Evolutionary conservation across 1,140 invertebrate genomes (phyloP).

Genomic region (Drosophila parabipectinata): DNA sequence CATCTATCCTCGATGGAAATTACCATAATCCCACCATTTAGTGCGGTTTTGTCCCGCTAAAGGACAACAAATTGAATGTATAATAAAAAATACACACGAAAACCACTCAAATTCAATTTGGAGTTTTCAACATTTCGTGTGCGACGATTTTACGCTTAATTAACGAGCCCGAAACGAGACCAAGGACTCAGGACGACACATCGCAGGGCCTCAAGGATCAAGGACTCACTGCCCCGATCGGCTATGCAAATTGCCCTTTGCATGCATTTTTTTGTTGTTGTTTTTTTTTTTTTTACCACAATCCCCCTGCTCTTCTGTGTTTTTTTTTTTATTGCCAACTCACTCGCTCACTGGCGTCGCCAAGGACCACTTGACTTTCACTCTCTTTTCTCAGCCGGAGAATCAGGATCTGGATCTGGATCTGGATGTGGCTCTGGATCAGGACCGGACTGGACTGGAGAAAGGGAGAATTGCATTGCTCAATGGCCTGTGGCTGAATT

Average conservation of each 20-base stretch:
- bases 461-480: slow-evolving; percentile 15
- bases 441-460: not conserved
- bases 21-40: slow-evolving; percentile 73
- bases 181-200: slow-evolving; percentile 3
- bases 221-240: slow-evolving; percentile 11
- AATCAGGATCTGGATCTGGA: not conserved
- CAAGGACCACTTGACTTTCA: slow-evolving; percentile 76
- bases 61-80: slow-evolving; percentile 7
- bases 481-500: slow-evolving; percentile 20
- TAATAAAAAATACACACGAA: slow-evolving; percentile 30
- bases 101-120: slow-evolving; percentile 74
- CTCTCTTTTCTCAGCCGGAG: slow-evolving; percentile 33
- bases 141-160: slow-evolving; percentile 78
- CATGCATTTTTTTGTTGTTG: slow-evolving; percentile 6
- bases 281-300: slow-evolving; percentile 3
- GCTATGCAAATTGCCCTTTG: slow-evolving; percentile 67
- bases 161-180: slow-evolving; percentile 50
- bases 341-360: slow-evolving; percentile 40
- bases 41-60: slow-evolving; percentile 45
- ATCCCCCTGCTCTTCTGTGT: not conserved
- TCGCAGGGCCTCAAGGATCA: slow-evolving; percentile 6
- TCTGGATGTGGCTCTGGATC: not conserved
- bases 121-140: slow-evolving; percentile 51
- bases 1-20: too few relatives aligned
- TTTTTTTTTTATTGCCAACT: slow-evolving; percentile 15